Percentiles rank a stretch among this genome's conserved stretches.
Evolutionary conservation across 2,888 invertebrate species (phyloP).

Genomic region (Monoplex corrugatus): DNA sequence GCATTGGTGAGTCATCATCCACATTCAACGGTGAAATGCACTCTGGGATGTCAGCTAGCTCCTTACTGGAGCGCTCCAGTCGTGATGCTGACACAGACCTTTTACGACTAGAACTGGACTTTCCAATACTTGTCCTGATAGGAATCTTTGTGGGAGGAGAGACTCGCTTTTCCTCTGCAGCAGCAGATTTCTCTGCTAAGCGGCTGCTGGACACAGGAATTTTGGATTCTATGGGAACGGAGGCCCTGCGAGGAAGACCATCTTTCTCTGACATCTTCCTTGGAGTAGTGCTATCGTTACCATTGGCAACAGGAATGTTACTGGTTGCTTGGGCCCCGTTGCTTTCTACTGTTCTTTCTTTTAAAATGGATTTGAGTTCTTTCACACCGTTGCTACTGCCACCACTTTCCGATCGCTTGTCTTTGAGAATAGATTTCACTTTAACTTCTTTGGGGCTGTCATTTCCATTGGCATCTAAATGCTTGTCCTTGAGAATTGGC

Average conservation of each 20-base stretch:
- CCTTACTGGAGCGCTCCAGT: constrained; percentile 57
- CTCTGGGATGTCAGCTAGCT: constrained; percentile 58
- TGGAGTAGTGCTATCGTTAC: neutral
- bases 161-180: constrained; percentile 15
- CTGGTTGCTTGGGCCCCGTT: neutral
- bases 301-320: neutral
- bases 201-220: constrained; percentile 35
- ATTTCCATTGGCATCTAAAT: constrained; percentile 1
- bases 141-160: constrained; percentile 40
- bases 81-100: constrained; percentile 71
- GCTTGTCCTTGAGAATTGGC: constrained; percentile 57
- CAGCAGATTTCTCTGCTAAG: neutral
- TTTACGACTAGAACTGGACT: constrained; percentile 48
- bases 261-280: constrained; percentile 36
- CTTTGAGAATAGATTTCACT: constrained; percentile 7
- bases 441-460: neutral
- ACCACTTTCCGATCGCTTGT: neutral
- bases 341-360: neutral
- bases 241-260: neutral
- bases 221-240: neutral
- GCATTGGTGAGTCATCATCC: constrained; percentile 64
- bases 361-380: constrained; percentile 24
- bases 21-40: constrained; percentile 57
- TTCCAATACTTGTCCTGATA: neutral
- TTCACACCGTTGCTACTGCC: neutral